Evolutionary conservation across 2,113 vertebrate genomes (phyloP).

Genomic region (Pristiophorus japonicus): DNA sequence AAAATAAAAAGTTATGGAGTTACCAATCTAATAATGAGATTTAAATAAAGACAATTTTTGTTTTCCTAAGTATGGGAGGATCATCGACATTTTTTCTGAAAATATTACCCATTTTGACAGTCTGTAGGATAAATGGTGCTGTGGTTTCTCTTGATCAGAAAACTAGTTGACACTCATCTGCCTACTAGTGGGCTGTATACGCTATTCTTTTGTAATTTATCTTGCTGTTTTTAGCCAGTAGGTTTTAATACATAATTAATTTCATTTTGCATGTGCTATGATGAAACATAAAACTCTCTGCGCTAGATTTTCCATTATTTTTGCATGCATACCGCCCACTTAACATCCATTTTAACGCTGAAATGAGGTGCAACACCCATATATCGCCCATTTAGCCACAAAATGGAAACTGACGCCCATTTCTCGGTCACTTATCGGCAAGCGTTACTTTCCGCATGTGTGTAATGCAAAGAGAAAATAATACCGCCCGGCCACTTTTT

Average conservation of each 20-base stretch:
- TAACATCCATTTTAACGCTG: too few relatives aligned
- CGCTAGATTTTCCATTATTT: too few relatives aligned
- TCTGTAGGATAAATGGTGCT: background rate
- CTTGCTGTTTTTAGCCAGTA: background rate
- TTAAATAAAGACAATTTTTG: background rate
- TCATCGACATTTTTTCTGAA: background rate
- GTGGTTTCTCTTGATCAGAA: background rate
- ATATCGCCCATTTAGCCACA: too few relatives aligned
- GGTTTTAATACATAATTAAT: background rate
- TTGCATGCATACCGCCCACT: too few relatives aligned
- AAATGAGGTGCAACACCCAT: too few relatives aligned
- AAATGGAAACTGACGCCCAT: too few relatives aligned
- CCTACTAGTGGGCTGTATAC: too few relatives aligned
- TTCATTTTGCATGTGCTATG: background rate
- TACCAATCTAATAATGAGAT: background rate
- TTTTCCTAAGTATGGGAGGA: background rate
- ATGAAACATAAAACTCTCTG: background rate
- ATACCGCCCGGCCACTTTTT: too few relatives aligned
- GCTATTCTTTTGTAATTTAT: background rate
- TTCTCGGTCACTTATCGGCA: too few relatives aligned
- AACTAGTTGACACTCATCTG: background rate
- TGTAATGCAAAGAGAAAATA: too few relatives aligned
- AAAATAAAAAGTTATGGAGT: background rate
- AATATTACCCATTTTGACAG: background rate
- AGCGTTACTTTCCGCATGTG: too few relatives aligned